Percentiles rank a stretch among this genome's conserved stretches.
Evolutionary conservation across 2,113 vertebrate genomes (phyloP).

Genomic region (Odontophorus gujanensis): DNA sequence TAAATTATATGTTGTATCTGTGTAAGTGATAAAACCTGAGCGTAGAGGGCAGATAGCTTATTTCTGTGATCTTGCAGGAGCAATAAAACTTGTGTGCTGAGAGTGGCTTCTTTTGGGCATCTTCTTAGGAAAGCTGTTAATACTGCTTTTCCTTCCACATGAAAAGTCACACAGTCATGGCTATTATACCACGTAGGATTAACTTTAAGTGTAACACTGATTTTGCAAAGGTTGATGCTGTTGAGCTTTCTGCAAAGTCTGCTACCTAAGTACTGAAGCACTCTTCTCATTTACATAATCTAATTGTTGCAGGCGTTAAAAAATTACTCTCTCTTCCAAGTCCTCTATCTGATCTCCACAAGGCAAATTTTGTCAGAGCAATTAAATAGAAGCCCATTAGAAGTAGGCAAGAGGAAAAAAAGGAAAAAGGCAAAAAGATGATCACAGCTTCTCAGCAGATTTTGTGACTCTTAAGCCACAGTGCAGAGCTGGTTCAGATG

Average conservation of each 20-base stretch:
- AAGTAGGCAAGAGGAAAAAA: background rate
- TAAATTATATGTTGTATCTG: background rate
- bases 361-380: background rate
- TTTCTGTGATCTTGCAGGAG: background rate
- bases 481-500: background rate
- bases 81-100: background rate
- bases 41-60: background rate
- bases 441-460: background rate
- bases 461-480: background rate
- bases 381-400: background rate
- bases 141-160: background rate
- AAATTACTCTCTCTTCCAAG: background rate
- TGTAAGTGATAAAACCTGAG: background rate
- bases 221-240: background rate
- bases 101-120: background rate
- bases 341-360: slow-evolving; percentile 16
- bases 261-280: slow-evolving; percentile 17
- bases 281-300: slow-evolving; percentile 10
- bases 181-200: slow-evolving; percentile 3
- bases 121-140: background rate
- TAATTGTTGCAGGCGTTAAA: slow-evolving; percentile 24
- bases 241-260: slow-evolving; percentile 13
- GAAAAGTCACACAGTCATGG: background rate
- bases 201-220: background rate
- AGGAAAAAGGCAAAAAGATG: background rate